A percentile compares a stretch with the other conserved stretches of the same genome.
phyloP scores from a whole-genome alignment of 2,113 vertebrate species.

The Leptobrachium leishanense region DNA sequence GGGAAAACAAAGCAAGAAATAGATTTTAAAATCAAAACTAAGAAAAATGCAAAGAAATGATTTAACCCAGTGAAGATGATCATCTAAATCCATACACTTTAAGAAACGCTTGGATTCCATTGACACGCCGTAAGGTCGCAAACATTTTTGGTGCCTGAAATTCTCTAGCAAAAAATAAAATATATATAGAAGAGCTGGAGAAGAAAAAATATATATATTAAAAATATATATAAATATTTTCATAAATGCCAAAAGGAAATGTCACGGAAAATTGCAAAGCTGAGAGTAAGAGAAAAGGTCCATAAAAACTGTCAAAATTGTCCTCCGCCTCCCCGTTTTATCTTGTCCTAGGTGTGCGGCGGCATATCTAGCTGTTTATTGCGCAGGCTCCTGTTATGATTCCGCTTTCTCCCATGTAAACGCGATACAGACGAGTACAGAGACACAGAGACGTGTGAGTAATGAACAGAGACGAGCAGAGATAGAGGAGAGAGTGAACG shows the following conservation, averaged over 20 bases:
- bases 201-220: conserved; percentile 34
- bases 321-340: conserved; percentile 32
- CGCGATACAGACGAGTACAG: conserved; percentile 5
- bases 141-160: no score
- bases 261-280: conserved; percentile 65
- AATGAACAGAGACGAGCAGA: conserved; percentile 38
- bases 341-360: not conserved
- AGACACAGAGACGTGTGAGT: conserved; percentile 25
- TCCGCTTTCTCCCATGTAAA: conserved; percentile 35
- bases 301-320: conserved; percentile 58
- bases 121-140: no score
- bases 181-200: conserved; percentile 36
- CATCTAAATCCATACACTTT: no score
- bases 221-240: conserved; percentile 45
- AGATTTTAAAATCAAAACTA: no score
- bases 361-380: conserved; percentile 14
- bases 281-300: conserved; percentile 64
- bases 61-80: no score
- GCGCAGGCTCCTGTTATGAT: conserved; percentile 20
- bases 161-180: not conserved
- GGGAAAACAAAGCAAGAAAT: no score
- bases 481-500: not conserved
- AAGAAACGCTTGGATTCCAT: no score
- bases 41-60: no score
- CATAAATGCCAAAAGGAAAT: conserved; percentile 71